phyloP scores from a whole-genome alignment of 2,888 invertebrate genomes.

The Thysanoteuthis rhombus region DNA sequence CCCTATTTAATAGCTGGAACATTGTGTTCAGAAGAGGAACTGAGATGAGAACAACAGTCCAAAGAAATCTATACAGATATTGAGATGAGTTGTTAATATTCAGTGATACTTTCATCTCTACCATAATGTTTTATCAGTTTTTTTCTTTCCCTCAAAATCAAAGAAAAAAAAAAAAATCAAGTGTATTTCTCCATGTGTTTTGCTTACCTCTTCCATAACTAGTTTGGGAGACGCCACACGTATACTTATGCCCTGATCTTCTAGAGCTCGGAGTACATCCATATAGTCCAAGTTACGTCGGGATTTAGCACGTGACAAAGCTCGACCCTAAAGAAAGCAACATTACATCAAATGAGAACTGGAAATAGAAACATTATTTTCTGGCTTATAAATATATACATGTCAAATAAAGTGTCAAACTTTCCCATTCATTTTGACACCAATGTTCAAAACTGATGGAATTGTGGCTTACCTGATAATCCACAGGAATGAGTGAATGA shows the following conservation, averaged over 20 bases:
- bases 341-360: background rate
- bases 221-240: slow-evolving; percentile 98
- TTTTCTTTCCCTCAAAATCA: background rate
- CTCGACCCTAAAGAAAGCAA: slow-evolving; percentile 80
- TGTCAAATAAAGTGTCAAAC: too few relatives aligned
- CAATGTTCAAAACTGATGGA: too few relatives aligned
- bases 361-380: background rate
- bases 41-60: too few relatives aligned
- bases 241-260: slow-evolving; percentile 88
- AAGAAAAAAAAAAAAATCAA: background rate
- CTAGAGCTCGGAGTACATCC: slow-evolving; percentile 85
- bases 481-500: too few relatives aligned
- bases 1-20: too few relatives aligned
- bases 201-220: slow-evolving; percentile 90
- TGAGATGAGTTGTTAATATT: background rate
- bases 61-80: too few relatives aligned
- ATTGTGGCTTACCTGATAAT: too few relatives aligned
- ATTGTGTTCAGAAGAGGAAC: too few relatives aligned
- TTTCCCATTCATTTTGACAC: too few relatives aligned
- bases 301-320: slow-evolving; percentile 95
- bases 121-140: background rate
- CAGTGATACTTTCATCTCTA: background rate
- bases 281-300: slow-evolving; percentile 93
- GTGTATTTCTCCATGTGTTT: background rate
- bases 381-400: too few relatives aligned